Percentiles rank a stretch among this genome's conserved stretches.
Evolutionary conservation across 1,140 invertebrate genomes (phyloP).

Genomic region (Polypedilum pembai): DNA sequence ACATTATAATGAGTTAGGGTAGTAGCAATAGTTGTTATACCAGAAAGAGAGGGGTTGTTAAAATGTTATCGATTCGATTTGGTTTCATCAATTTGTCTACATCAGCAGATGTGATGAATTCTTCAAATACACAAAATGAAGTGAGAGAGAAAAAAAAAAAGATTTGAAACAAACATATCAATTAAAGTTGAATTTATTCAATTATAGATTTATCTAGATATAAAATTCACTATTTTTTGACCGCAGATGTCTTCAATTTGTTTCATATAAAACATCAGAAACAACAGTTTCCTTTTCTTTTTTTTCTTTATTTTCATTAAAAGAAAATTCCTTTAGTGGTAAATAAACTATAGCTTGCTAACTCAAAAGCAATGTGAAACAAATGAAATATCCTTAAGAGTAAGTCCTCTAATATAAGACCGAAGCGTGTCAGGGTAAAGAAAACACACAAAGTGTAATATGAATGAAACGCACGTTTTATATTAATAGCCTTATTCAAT

Average conservation of each 20-base stretch:
- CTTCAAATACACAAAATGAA: neutral
- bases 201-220: neutral
- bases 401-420: neutral
- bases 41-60: neutral
- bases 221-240: neutral
- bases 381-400: neutral
- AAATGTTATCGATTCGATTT: neutral
- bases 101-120: slow-evolving; percentile 7
- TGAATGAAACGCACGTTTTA: slow-evolving; percentile 22
- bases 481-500: slow-evolving; percentile 28
- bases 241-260: slow-evolving; percentile 10
- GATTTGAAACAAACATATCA: neutral
- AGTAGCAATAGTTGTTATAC: too few species aligned
- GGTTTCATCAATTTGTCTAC: slow-evolving; percentile 5
- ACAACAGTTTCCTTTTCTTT: neutral
- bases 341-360: neutral
- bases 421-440: neutral
- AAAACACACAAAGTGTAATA: slow-evolving; percentile 10
- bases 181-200: neutral
- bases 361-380: neutral
- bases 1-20: neutral
- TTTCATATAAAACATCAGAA: neutral
- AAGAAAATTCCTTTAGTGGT: neutral
- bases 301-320: neutral
- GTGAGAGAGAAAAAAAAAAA: neutral